These are phyloP conservation scores for Halcyon smyrnensis DNA, from an alignment of 2,797 vertebrate species.

Conservation along the genomic window DNA sequence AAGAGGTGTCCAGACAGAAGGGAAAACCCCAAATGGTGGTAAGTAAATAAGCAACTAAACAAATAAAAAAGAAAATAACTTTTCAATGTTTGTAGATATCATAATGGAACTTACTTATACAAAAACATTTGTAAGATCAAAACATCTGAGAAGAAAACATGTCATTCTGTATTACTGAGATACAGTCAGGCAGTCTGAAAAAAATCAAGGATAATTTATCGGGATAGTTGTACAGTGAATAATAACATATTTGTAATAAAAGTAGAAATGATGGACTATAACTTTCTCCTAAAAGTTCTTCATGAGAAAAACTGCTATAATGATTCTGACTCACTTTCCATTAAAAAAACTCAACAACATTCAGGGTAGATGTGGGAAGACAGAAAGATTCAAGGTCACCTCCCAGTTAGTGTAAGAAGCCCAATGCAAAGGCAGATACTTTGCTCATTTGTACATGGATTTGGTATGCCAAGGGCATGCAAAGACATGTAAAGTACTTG, in stretches of 20 bases:
- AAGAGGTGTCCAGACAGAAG: background rate
- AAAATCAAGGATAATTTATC: background rate
- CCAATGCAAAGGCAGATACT: background rate
- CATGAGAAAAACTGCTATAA: background rate
- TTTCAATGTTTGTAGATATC: background rate
- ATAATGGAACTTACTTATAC: background rate
- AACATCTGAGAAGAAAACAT: background rate
- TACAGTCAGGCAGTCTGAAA: background rate
- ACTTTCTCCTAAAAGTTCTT: background rate
- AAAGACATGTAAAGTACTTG: background rate
- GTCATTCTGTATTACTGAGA: background rate
- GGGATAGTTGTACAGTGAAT: background rate
- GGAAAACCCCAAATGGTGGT: background rate
- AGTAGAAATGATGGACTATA: background rate
- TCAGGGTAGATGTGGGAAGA: background rate
- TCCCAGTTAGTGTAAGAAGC: background rate
- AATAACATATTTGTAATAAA: background rate
- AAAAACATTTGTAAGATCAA: background rate
- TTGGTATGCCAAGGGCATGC: background rate
- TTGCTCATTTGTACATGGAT: background rate
- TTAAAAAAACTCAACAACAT: background rate
- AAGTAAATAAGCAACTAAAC: background rate
- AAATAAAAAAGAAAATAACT: background rate
- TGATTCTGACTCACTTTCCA: background rate
- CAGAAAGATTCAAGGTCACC: background rate